A percentile compares a stretch with the other conserved stretches of the same genome.
Conservation (phyloP, 2,888 invertebrate species). For the Cryptocephalus primarius region DNA sequence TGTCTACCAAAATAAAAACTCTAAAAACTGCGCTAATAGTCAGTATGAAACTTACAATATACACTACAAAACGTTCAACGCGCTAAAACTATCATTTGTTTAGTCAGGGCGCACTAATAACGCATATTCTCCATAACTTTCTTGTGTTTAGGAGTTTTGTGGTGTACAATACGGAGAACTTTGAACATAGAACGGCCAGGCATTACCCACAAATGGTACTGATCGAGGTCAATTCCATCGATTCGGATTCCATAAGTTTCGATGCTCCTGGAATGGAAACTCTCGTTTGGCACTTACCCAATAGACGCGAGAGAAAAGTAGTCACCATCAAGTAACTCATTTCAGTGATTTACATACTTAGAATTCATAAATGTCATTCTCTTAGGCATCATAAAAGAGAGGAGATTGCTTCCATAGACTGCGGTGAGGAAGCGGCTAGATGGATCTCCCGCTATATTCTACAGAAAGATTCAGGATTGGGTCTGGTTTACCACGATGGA, state of each 20-base stretch:
- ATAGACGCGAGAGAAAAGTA: not conserved
- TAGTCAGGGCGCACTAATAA: too few species aligned
- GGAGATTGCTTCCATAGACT: slow-evolving; percentile 44
- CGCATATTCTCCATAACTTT: not conserved
- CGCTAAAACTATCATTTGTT: too few species aligned
- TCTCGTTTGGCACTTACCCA: slow-evolving; percentile 27
- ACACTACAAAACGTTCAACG: too few species aligned
- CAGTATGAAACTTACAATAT: too few species aligned
- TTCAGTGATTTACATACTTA: not conserved
- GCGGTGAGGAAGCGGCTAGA: slow-evolving; percentile 47
- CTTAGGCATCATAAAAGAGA: slow-evolving; percentile 22
- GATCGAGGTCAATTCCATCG: slow-evolving; percentile 34
- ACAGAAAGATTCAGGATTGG: slow-evolving; percentile 24
- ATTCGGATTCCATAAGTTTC: slow-evolving; percentile 33
- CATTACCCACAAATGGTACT: slow-evolving; percentile 38
- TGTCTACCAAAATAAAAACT: too few species aligned
- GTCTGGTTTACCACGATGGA: slow-evolving; percentile 27
- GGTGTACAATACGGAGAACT: slow-evolving; percentile 34
- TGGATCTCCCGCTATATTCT: slow-evolving; percentile 46
- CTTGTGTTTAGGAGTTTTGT: slow-evolving; percentile 11
- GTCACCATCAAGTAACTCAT: not conserved
- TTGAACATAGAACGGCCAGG: slow-evolving; percentile 35
- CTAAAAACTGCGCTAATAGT: too few species aligned
- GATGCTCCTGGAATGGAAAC: slow-evolving; percentile 39
- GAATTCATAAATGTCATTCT: not conserved